Base-by-base conservation (phyloP, 2,113 vertebrate species). In the Coturnix japonica region DNA sequence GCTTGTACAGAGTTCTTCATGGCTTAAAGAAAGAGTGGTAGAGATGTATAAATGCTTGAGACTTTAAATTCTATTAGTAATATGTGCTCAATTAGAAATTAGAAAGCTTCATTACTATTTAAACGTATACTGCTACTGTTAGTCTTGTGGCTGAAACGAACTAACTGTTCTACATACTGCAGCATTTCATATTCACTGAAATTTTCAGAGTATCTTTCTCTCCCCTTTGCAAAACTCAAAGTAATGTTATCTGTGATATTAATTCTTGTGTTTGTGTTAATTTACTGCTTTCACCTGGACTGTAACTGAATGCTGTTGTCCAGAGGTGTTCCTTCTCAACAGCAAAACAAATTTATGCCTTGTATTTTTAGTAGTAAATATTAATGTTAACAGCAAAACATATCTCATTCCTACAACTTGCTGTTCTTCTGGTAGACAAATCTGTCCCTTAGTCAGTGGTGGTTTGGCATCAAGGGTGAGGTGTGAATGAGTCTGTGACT, bases 401-500 rank as follows among this genome's bases (percentile, higher is more conserved):
- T 81, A 63, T 51, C 70, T 89, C 73, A 63, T 91, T 93, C 31
- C 76, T 74, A 53, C 59, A 66, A 46, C 81, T 70, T 90, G 70
- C 57, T 91, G 1, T 90, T 86, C 83, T 90, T 93, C 46, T 37
- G 12, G 31, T 70, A 94, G 90, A 72, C 80, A 75, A 89, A 94
- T 94, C 83, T 91, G n/a, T 81, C 87, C 77, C 54, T 59, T 88
- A 84, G 47, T 78, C 77, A 74, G n/a, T 28, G 59, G 54, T 81
- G 71, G 44, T 82, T 95, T 95, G 92, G 73, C 80, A 66, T 22
- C 19, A 63, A 93, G 77, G 51, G 33, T 87, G 77, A 90, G 77
- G 59, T 90, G 92, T 95, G 95, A 94, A 90, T 5, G 3, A 81
- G 47, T 91, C 81, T 70, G 3, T 82, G 92, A 69, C 70, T 95